Conservation (phyloP, 2,797 vertebrate species). For the Tadarida brasiliensis region DNA sequence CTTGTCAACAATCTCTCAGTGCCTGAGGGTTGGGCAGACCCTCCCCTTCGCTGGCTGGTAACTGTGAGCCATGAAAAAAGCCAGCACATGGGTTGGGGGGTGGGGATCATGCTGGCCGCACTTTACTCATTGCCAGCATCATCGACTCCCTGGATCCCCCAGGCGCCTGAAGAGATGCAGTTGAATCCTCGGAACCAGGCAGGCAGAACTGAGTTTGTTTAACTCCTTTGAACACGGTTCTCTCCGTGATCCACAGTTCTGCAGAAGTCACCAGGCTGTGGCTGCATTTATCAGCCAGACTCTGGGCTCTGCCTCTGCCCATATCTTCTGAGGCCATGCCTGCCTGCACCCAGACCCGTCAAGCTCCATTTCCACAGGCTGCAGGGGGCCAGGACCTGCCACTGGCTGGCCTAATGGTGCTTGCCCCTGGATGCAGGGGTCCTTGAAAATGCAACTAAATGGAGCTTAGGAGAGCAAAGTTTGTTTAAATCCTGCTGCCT, state of each 20-base stretch:
- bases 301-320: not conserved
- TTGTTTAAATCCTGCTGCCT: not conserved
- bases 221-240: not conserved
- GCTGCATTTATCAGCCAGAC: not conserved
- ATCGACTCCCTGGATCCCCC: not conserved
- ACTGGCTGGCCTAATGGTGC: not conserved
- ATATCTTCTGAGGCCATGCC: not conserved
- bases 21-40: not conserved
- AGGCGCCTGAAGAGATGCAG: not conserved
- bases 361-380: not conserved
- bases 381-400: not conserved
- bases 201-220: conserved; percentile 48
- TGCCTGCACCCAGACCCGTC: not conserved
- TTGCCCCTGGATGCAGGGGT: not conserved
- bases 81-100: not conserved
- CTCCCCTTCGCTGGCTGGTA: not conserved
- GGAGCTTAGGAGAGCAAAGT: not conserved
- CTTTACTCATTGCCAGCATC: not conserved
- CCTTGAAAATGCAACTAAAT: conserved; percentile 25
- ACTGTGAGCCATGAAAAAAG: conserved; percentile 21
- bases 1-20: not conserved
- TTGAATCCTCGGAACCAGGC: not conserved
- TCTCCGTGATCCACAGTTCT: not conserved
- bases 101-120: not conserved
- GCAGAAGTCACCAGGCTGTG: not conserved